These are phyloP conservation scores for Polypedilum pembai DNA, from an alignment of 1,140 invertebrate genomes.

Conservation along the genomic window DNA sequence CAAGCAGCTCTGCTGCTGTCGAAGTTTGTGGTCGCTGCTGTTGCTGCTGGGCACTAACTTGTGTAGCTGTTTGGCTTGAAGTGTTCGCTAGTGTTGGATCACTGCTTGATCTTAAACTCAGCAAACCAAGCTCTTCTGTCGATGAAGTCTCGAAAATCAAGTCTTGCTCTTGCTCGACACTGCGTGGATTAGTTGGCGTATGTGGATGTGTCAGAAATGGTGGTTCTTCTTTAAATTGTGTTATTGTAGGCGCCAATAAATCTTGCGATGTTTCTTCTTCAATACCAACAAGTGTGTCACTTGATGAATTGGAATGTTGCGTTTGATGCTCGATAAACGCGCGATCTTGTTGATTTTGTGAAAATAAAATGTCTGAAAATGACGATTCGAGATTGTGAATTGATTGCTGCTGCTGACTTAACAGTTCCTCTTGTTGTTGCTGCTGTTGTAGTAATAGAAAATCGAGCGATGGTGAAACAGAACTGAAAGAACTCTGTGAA, in stretches of 20 bases:
- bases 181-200: constrained; percentile 32
- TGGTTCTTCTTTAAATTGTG: constrained; percentile 43
- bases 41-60: background rate
- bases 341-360: constrained; percentile 32
- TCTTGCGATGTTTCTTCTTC: constrained; percentile 38
- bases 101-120: constrained; percentile 40
- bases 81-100: constrained; percentile 39
- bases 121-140: constrained; percentile 35
- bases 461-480: constrained; percentile 42
- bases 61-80: background rate
- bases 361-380: constrained; percentile 30
- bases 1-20: constrained; percentile 37
- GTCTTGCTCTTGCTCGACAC: constrained; percentile 33
- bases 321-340: constrained; percentile 36
- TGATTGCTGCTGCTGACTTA: constrained; percentile 35
- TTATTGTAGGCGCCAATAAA: constrained; percentile 41
- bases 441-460: constrained; percentile 39
- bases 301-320: constrained; percentile 32
- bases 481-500: constrained; percentile 44
- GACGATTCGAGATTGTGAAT: constrained; percentile 30
- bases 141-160: constrained; percentile 34
- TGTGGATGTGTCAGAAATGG: constrained; percentile 44
- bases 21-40: constrained; percentile 32
- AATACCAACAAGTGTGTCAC: constrained; percentile 33
- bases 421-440: constrained; percentile 27